A percentile compares a stretch with the other conserved stretches of the same genome.
phyloP scores from a whole-genome alignment of 1,140 invertebrate species.

The Neocloeon triangulifer region DNA sequence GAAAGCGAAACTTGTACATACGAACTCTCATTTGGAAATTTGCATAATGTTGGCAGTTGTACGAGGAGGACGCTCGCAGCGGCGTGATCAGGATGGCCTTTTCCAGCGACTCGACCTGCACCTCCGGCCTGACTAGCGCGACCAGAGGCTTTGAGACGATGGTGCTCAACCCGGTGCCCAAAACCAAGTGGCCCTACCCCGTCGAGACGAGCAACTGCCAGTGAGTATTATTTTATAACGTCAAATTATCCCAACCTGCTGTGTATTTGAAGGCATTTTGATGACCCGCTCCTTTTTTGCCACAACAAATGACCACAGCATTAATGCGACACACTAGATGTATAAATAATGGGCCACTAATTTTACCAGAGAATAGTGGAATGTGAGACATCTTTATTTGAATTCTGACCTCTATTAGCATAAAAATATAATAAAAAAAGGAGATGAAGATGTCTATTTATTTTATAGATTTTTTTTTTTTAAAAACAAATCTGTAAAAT shows the following conservation, averaged over 20 bases:
- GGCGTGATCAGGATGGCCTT: conserved; percentile 34
- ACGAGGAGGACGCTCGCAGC: conserved; percentile 25
- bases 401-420: too few relatives aligned
- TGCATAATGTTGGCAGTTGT: conserved; percentile 31
- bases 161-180: conserved; percentile 18
- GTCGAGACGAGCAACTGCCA: conserved; percentile 15
- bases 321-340: too few relatives aligned
- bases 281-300: too few relatives aligned
- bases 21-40: conserved; percentile 7
- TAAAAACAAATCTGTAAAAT: too few relatives aligned
- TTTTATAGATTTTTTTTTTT: too few relatives aligned
- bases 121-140: conserved; percentile 27
- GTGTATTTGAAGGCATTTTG: background rate
- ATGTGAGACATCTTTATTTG: too few relatives aligned
- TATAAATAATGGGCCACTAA: too few relatives aligned
- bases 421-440: too few relatives aligned
- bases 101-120: conserved; percentile 44
- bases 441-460: too few relatives aligned
- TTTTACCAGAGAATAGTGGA: too few relatives aligned
- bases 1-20: background rate
- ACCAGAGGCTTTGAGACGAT: conserved; percentile 34
- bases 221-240: conserved; percentile 10
- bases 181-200: conserved; percentile 17
- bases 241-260: background rate
- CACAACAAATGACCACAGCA: too few relatives aligned